Base-by-base conservation (phyloP, 2,888 invertebrate species). In the Brachyptera putata region DNA sequence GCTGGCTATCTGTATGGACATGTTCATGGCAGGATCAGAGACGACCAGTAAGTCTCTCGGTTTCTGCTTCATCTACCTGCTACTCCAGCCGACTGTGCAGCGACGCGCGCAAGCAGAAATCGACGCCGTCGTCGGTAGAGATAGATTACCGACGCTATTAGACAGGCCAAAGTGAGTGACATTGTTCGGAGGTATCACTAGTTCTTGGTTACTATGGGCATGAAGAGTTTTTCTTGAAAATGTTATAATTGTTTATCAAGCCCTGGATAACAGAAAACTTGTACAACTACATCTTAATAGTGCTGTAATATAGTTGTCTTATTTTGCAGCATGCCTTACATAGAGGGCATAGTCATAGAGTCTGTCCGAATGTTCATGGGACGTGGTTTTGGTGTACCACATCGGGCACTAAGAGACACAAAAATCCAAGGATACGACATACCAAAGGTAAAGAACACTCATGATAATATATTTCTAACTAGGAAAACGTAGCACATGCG, bases 11-110 rank as follows among this genome's bases (percentile, higher is more conserved):
- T 90, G 91, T 68, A 78, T 91, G 80, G 92, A 92, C 68, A 82
- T 92, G 80, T 92, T 92, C 68, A 84, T 91, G 79, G 92, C 91
- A 21, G 92, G 91, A 0, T 88, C 91, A 0, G 92, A 92, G 75
- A 92, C 92, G 0, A 91, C 91, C 0, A 86, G 84, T 56, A 91
- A 91, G 71, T 84, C 86, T 30, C 76, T 91, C 68, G 84, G 86
- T 25, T 91, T 91, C 69, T 83, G 85, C 61, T 88, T 91, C 67
- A 78, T 89, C 65, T 86, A 89, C 69, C 72, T 92, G 67, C 80
- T 89, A 3, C 75, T 86, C 16, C 80, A 86, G 67, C 88, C 85
- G 18, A 79, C 84, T 1, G 83, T 91, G 0, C 91, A 91, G 69
- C 80, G 73, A 65, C 87, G 84, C 69, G 89, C 88, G 0, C 89